Evolutionary conservation across 2,888 invertebrate species (phyloP).

Genomic region (Synergus gifuensis): DNA sequence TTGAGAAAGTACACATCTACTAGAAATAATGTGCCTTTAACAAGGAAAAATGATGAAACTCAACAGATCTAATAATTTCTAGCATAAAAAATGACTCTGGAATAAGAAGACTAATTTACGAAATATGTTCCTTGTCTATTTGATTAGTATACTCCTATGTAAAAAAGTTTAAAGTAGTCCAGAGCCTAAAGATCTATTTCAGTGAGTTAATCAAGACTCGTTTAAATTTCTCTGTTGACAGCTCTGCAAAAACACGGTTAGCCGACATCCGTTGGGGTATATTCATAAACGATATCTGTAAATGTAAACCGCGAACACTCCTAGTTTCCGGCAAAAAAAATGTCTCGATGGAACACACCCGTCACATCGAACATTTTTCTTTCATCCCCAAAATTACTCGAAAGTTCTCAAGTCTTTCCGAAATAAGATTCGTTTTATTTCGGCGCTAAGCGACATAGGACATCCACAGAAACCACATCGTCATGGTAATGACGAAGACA

Average conservation of each 20-base stretch:
- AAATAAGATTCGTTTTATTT: slow-evolving; percentile 51
- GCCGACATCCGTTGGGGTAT: slow-evolving; percentile 22
- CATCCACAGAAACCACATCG: slow-evolving; percentile 42
- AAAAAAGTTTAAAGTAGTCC: slow-evolving; percentile 22
- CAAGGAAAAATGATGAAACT: not conserved
- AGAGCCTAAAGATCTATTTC: slow-evolving; percentile 19
- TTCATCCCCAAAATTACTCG: not conserved
- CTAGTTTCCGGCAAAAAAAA: slow-evolving; percentile 25
- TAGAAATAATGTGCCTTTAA: not conserved
- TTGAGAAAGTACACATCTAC: not conserved
- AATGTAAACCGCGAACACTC: slow-evolving; percentile 22
- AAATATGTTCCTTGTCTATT: slow-evolving; percentile 17
- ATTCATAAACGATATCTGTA: slow-evolving; percentile 39
- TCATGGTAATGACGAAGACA: slow-evolving; percentile 43
- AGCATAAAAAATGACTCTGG: not conserved
- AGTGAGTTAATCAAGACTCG: slow-evolving; percentile 38
- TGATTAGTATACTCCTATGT: not conserved
- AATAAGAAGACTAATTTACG: not conserved
- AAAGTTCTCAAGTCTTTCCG: slow-evolving; percentile 25
- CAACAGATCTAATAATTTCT: not conserved
- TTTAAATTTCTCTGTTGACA: slow-evolving; percentile 26
- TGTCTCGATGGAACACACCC: not conserved
- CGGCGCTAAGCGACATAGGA: slow-evolving; percentile 22
- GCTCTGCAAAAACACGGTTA: slow-evolving; percentile 29
- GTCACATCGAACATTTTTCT: slow-evolving; percentile 25